Percentiles rank a stretch among this genome's conserved stretches.
phyloP scores from a whole-genome alignment of 2,113 vertebrate species.

The Myrmecobius fasciatus region DNA sequence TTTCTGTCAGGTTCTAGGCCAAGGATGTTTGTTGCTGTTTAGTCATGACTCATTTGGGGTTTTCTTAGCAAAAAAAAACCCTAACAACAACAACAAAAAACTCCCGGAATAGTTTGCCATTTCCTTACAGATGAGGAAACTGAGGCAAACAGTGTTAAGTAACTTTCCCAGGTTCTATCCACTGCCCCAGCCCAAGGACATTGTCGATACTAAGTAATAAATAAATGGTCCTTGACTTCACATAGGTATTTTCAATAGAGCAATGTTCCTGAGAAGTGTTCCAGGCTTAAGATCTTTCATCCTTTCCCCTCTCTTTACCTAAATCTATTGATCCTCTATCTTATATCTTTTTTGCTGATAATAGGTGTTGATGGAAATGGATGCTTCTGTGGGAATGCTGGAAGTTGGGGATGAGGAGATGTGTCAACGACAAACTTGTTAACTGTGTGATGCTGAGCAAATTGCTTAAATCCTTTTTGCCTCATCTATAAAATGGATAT shows the following conservation, averaged over 20 bases:
- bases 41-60: neutral
- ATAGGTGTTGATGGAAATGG: too few species aligned
- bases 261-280: neutral
- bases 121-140: neutral
- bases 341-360: neutral
- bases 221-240: neutral
- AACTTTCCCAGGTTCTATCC: neutral
- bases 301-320: neutral
- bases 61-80: too few species aligned
- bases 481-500: neutral
- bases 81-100: too few species aligned
- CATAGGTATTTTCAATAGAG: neutral
- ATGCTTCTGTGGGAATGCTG: too few species aligned
- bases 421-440: neutral
- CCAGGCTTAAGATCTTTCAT: neutral
- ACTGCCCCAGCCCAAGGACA: neutral
- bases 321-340: neutral
- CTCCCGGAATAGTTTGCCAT: neutral
- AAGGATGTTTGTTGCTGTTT: neutral
- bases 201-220: neutral
- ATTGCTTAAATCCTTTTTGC: neutral
- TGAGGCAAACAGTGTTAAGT: neutral
- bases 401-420: neutral
- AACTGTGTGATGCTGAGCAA: neutral
- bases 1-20: neutral